A percentile compares a stretch with the other conserved stretches of the same genome.
These are phyloP conservation scores for Corythornis madagascariensis DNA, from an alignment of 2,113 vertebrate species.

Conservation along the genomic window DNA sequence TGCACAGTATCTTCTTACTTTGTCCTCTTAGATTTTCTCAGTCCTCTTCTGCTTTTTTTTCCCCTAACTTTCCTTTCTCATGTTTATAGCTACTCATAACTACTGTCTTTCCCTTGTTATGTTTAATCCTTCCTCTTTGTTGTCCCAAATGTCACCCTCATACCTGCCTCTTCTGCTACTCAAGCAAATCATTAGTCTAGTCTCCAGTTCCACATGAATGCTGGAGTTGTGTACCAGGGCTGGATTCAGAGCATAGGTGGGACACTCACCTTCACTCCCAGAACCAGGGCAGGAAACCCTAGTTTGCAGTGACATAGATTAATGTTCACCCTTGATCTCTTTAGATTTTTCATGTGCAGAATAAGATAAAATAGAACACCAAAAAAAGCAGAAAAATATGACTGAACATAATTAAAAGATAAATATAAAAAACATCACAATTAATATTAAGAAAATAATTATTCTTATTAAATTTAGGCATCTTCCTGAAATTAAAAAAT, in stretches of 20 bases:
- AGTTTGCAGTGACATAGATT: not conserved
- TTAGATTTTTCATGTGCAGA: not conserved
- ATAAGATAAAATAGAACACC: not conserved
- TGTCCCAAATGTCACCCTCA: not conserved
- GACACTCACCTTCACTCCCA: not conserved
- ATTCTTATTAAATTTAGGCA: not conserved
- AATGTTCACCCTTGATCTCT: not conserved
- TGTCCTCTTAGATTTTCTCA: not conserved
- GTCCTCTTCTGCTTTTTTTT: not conserved
- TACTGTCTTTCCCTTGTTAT: not conserved
- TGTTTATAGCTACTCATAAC: not conserved
- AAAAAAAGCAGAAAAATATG: not conserved
- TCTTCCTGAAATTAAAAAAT: not conserved
- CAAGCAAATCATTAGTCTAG: not conserved
- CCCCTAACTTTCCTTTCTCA: too few relatives aligned
- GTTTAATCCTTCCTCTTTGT: not conserved
- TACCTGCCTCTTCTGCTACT: not conserved
- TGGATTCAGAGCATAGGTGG: not conserved
- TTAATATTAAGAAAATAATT: not conserved
- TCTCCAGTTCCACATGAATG: not conserved
- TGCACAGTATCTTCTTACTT: not conserved
- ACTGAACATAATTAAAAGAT: not conserved
- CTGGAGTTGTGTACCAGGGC: not conserved
- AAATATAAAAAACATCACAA: not conserved
- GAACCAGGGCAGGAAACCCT: not conserved